phyloP scores from a whole-genome alignment of 2,113 vertebrate species.

The Sylvilagus bachmani region DNA sequence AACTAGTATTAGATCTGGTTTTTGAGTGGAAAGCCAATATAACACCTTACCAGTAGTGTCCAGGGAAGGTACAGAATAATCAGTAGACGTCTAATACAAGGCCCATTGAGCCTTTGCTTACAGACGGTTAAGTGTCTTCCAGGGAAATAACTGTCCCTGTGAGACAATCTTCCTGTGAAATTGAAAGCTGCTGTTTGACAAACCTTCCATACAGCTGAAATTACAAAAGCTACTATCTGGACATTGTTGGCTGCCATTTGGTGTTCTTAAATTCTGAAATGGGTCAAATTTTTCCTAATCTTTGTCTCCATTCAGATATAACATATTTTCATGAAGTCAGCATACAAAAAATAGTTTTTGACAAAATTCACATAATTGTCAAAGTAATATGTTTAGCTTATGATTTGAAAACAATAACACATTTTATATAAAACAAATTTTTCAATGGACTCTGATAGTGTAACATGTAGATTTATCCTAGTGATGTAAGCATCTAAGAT shows the following conservation, averaged over 20 bases:
- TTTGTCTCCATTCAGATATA: conserved; percentile 30
- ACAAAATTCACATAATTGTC: not conserved
- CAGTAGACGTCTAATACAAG: not conserved
- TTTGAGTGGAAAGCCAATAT: conserved; percentile 62
- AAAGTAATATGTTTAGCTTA: not conserved
- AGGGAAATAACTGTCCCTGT: conserved; percentile 43
- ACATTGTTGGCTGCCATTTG: not conserved
- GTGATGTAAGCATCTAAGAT: not conserved
- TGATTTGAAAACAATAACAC: conserved; percentile 47
- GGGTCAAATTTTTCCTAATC: not conserved
- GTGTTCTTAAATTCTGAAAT: not conserved
- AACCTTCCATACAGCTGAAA: conserved; percentile 27
- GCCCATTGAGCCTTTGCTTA: not conserved
- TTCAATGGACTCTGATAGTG: not conserved
- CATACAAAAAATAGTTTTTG: not conserved
- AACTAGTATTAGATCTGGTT: conserved; percentile 56
- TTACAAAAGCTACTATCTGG: conserved; percentile 25
- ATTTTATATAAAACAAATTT: conserved; percentile 26
- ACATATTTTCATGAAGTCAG: not conserved
- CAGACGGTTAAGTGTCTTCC: not conserved
- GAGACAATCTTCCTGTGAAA: conserved; percentile 55
- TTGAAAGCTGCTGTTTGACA: conserved; percentile 43
- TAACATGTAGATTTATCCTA: not conserved
- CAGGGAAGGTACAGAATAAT: conserved; percentile 42
- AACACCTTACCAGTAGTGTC: conserved; percentile 67